phyloP scores from a whole-genome alignment of 2,888 invertebrate species.

The Dryococelus australis region DNA sequence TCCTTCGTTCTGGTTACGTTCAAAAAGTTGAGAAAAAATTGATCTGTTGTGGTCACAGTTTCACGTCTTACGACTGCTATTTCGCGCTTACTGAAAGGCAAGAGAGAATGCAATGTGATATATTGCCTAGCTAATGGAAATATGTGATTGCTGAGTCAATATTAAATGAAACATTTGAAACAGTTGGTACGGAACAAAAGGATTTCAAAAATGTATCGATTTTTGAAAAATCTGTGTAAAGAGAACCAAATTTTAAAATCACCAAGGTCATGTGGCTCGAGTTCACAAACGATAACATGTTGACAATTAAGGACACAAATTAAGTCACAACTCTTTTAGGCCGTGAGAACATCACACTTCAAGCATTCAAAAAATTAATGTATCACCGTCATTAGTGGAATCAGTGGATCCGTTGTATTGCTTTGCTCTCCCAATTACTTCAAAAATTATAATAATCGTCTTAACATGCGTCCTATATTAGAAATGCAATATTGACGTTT shows the following conservation, averaged over 20 bases:
- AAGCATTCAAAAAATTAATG: no score
- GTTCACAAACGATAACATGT: background rate
- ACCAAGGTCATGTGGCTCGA: background rate
- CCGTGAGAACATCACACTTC: background rate
- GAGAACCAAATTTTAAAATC: background rate
- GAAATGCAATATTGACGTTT: background rate
- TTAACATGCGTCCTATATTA: background rate
- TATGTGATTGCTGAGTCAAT: background rate
- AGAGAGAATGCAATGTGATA: background rate
- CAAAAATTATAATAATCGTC: background rate
- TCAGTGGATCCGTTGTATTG: background rate
- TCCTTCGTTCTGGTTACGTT: background rate
- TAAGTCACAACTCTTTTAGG: background rate
- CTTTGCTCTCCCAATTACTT: background rate
- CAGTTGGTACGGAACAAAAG: no score
- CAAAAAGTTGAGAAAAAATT: slow-evolving; percentile 19
- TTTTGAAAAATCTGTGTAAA: no score
- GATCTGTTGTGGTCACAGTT: slow-evolving; percentile 21
- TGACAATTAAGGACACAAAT: background rate
- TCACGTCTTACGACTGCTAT: background rate
- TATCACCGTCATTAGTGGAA: background rate
- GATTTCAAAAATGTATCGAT: no score
- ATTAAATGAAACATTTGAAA: background rate
- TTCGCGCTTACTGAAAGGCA: background rate
- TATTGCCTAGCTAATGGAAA: slow-evolving; percentile 22